Evolutionary conservation across 2,888 invertebrate genomes (phyloP).

Genomic region (Dynastes hyllus): DNA sequence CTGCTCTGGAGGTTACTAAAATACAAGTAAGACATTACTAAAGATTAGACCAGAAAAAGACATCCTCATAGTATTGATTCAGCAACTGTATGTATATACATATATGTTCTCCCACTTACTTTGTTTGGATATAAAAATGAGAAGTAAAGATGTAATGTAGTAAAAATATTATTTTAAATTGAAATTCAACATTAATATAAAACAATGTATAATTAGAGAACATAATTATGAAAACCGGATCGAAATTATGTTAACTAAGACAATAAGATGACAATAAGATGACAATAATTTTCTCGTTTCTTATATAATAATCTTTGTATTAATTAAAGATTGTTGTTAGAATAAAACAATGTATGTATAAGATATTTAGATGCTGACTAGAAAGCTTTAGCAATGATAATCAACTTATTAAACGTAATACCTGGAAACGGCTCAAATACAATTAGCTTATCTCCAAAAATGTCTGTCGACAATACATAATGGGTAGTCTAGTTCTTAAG

Average conservation of each 20-base stretch:
- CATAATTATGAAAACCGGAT: background rate
- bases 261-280: slow-evolving; percentile 40
- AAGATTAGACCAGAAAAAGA: slow-evolving; percentile 16
- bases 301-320: slow-evolving; percentile 6
- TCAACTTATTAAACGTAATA: slow-evolving; percentile 59
- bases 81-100: background rate
- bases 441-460: slow-evolving; percentile 48
- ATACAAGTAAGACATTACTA: slow-evolving; percentile 17
- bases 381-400: slow-evolving; percentile 67
- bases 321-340: background rate
- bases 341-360: slow-evolving; percentile 27
- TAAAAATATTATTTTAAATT: too few species aligned
- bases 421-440: slow-evolving; percentile 51
- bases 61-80: slow-evolving; percentile 28
- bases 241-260: slow-evolving; percentile 18
- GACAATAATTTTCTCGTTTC: slow-evolving; percentile 39
- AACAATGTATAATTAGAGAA: background rate
- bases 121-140: too few species aligned
- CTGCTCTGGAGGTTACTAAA: slow-evolving; percentile 22
- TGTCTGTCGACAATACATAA: slow-evolving; percentile 40
- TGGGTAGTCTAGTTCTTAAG: slow-evolving; percentile 45
- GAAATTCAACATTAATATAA: too few species aligned
- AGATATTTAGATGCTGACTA: slow-evolving; percentile 62
- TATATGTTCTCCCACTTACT: background rate
- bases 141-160: too few species aligned